Base-by-base conservation (phyloP, 2,888 invertebrate genomes). In the Ophraella communa region DNA sequence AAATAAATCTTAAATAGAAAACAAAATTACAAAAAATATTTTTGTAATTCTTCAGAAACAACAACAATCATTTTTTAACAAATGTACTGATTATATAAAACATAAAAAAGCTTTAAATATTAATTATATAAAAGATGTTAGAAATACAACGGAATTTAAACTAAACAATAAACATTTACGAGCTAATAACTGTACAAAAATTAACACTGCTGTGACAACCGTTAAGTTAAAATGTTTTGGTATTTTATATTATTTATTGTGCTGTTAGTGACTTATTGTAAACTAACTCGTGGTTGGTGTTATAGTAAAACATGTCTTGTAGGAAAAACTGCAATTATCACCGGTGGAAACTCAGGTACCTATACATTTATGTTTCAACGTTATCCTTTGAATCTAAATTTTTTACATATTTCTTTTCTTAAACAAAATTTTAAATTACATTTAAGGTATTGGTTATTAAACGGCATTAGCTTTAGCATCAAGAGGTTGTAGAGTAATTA, bases 401-500 rank as follows among this genome's bases (percentile, higher is more conserved):
- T 24, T 8, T 21, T 60, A 23, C 20, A 21, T 21, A 23, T 2
- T n/a, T 8, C 8, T n/a, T 14, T 53, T 53, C 3, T 53, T 11
- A 5, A 39, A 14, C 1, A 39, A 14, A 39, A n/a, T 5, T 39
- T 39, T 39, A 3, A 39, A 14, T 39, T 45, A 20, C 56, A 21
- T 71, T 72, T 21, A 73, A 79, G 84, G 84, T 21, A 79, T 84
- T 62, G 84, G 84, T 11, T 82, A 79, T 64, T 78, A 80, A 69
- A 80, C 81, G 2, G 83, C 83, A 1, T 64, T 78, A 17, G 80
- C 81, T 53, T 73, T 85, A 24, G 86, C 86, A 4, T 74, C 73
- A 33, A 79, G 86, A 54, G 86, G 84, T 5, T 87, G 84, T 11
- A 80, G 79, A 68, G 83, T 87, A 3, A 85, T 87, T 52, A 76